Conservation (phyloP, 2,888 invertebrate species). For the Eristalis intricaria region DNA sequence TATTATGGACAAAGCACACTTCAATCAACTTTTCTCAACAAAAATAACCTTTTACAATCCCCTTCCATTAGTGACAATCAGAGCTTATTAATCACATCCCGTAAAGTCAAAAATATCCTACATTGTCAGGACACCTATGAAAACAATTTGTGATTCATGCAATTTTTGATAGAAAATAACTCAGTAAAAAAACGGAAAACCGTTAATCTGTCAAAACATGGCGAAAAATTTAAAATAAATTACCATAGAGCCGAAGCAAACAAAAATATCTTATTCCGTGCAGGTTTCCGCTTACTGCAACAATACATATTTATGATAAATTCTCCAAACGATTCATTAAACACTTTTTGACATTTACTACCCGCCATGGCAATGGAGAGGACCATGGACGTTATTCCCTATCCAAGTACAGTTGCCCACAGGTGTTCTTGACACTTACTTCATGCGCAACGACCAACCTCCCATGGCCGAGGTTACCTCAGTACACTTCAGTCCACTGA, state of each 20-base stretch:
- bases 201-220: neutral
- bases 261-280: neutral
- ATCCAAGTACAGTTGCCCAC: constrained; percentile 12
- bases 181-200: neutral
- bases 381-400: constrained; percentile 13
- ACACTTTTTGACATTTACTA: neutral
- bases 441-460: constrained; percentile 53
- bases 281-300: neutral
- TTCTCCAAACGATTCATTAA: neutral
- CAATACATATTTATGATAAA: neutral
- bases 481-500: neutral
- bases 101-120: neutral
- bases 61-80: too few species aligned
- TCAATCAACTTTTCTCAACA: too few species aligned
- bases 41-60: too few species aligned
- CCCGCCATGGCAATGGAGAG: neutral
- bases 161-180: neutral
- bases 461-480: constrained; percentile 10
- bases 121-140: neutral
- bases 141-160: neutral
- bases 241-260: neutral
- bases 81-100: neutral
- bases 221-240: neutral
- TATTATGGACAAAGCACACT: too few species aligned
- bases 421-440: constrained; percentile 62